phyloP scores from a whole-genome alignment of 1,140 invertebrate species.

The Yoshiicerus persimilis region DNA sequence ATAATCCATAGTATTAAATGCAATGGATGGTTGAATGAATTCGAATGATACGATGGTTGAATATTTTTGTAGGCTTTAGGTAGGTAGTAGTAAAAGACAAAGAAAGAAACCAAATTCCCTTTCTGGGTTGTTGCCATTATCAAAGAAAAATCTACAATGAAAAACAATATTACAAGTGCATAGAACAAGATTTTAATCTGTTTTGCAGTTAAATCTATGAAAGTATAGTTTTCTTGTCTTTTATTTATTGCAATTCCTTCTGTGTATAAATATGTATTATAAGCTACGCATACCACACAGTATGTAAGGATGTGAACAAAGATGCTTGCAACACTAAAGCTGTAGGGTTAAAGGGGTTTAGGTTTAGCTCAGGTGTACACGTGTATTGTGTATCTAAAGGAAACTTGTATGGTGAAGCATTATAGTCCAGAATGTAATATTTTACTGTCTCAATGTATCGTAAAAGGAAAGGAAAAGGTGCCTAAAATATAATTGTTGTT shows the following conservation, averaged over 20 bases:
- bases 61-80: background rate
- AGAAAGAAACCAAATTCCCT: background rate
- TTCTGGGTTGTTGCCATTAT: slow-evolving; percentile 19
- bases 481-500: background rate
- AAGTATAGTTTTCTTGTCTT: background rate
- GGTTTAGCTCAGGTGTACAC: background rate
- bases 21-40: background rate
- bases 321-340: no score
- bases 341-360: no score
- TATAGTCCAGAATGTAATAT: background rate
- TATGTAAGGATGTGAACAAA: background rate
- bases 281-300: background rate
- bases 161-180: background rate
- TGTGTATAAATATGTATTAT: background rate
- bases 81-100: background rate
- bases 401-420: background rate
- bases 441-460: background rate
- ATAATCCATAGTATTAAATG: background rate
- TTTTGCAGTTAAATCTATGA: background rate
- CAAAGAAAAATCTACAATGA: background rate
- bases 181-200: background rate
- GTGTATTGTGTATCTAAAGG: background rate
- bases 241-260: background rate
- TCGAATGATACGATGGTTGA: background rate
- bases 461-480: background rate